phyloP scores from a whole-genome alignment of 2,888 invertebrate genomes.

The Arge pagana region DNA sequence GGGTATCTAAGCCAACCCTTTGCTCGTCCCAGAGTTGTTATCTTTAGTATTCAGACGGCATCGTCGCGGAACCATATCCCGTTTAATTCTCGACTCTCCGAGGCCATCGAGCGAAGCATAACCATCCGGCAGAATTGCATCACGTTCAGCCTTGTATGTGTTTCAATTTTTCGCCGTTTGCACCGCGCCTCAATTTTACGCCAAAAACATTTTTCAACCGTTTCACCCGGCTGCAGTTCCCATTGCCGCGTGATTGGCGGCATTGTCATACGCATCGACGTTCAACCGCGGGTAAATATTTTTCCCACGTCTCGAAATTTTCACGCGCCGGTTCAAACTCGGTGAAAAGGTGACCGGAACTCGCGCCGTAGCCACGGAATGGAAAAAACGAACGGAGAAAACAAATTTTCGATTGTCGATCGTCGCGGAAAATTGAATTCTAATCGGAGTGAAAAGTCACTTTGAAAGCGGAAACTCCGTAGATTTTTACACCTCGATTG shows the following conservation, averaged over 20 bases:
- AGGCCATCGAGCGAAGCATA: slow-evolving; percentile 6
- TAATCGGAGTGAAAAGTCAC: too few relatives aligned
- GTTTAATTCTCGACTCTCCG: slow-evolving; percentile 16
- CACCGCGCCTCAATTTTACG: slow-evolving; percentile 20
- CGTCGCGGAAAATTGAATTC: too few relatives aligned
- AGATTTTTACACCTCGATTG: too few relatives aligned
- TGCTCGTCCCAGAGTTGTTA: slow-evolving; percentile 12
- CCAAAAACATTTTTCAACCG: slow-evolving; percentile 13
- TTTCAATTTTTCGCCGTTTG: slow-evolving; percentile 19
- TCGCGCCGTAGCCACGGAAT: too few relatives aligned
- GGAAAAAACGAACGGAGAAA: too few relatives aligned
- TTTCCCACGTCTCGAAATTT: too few relatives aligned
- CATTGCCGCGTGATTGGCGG: slow-evolving; percentile 19
- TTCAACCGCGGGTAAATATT: too few relatives aligned
- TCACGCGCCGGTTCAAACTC: too few relatives aligned
- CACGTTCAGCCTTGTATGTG: slow-evolving; percentile 20
- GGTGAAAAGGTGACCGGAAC: too few relatives aligned
- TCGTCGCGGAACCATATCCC: slow-evolving; percentile 13
- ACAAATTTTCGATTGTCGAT: too few relatives aligned
- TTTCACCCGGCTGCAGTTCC: neutral
- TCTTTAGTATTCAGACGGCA: slow-evolving; percentile 21
- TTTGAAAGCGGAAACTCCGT: too few relatives aligned
- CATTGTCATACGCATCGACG: slow-evolving; percentile 11
- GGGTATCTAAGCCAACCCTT: slow-evolving; percentile 12
- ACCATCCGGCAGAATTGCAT: slow-evolving; percentile 14